These are phyloP conservation scores for Ostrea edulis DNA, from an alignment of 1,140 invertebrate species.

Conservation along the genomic window DNA sequence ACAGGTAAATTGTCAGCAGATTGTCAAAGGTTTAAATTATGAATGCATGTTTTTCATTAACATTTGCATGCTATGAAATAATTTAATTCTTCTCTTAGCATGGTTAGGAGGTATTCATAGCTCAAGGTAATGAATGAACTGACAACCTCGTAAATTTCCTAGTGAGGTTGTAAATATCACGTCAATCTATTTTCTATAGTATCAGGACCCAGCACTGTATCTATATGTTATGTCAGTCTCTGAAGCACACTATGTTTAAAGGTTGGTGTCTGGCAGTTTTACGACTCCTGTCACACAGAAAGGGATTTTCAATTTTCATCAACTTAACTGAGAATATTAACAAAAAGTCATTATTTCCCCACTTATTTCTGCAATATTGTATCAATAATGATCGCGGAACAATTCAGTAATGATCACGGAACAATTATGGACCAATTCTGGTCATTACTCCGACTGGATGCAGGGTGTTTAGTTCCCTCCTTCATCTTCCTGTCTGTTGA, in stretches of 20 bases:
- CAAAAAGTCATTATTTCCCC: neutral
- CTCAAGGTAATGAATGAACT: too few species aligned
- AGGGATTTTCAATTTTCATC: neutral
- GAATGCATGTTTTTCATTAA: neutral
- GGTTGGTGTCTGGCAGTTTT: too few species aligned
- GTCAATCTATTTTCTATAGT: too few species aligned
- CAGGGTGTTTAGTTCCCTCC: neutral
- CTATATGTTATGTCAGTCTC: too few species aligned
- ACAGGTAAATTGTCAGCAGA: neutral
- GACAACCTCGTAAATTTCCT: too few species aligned
- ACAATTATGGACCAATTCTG: neutral
- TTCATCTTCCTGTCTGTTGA: neutral
- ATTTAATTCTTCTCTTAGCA: too few species aligned
- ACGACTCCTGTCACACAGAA: too few species aligned
- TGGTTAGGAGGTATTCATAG: too few species aligned
- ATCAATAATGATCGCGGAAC: neutral
- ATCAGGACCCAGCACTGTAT: too few species aligned
- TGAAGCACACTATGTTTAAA: too few species aligned
- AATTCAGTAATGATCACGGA: neutral
- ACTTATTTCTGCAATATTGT: neutral
- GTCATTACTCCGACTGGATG: too few species aligned
- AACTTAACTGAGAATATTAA: neutral
- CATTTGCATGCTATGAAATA: conserved; percentile 5
- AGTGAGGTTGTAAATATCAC: too few species aligned
- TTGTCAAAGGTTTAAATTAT: neutral